Percentiles rank a stretch among this genome's conserved stretches.
These are phyloP conservation scores for Ichneumoninae sp. DNA, from an alignment of 2,888 invertebrate genomes.

Conservation along the genomic window DNA sequence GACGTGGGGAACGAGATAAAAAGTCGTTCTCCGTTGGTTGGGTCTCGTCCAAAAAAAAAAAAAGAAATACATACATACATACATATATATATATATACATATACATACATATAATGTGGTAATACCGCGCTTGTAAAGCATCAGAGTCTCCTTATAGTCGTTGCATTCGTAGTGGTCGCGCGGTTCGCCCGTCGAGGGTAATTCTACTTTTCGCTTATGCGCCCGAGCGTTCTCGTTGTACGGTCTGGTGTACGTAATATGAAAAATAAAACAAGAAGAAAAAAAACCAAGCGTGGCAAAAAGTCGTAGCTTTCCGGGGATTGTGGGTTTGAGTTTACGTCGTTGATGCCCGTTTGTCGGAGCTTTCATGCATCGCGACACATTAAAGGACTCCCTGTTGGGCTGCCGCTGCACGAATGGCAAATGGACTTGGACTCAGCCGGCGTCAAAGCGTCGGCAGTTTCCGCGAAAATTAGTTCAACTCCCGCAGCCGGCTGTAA, in stretches of 20 bases:
- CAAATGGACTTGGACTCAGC: slow-evolving; percentile 18
- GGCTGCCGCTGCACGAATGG: neutral
- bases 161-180: slow-evolving; percentile 46
- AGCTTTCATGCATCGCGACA: slow-evolving; percentile 30
- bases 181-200: slow-evolving; percentile 32
- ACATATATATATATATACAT: neutral
- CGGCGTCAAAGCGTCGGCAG: neutral
- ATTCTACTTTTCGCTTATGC: slow-evolving; percentile 45
- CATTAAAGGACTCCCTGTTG: slow-evolving; percentile 27
- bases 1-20: slow-evolving; percentile 40
- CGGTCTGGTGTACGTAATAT: slow-evolving; percentile 8
- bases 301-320: slow-evolving; percentile 2
- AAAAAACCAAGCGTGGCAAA: slow-evolving; percentile 7
- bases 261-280: neutral
- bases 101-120: neutral
- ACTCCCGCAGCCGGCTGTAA: slow-evolving; percentile 58
- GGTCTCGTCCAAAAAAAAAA: slow-evolving; percentile 53
- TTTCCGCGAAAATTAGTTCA: slow-evolving; percentile 8
- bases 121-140: slow-evolving; percentile 39
- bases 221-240: neutral
- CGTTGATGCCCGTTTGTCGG: slow-evolving; percentile 16
- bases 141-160: slow-evolving; percentile 50
- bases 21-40: slow-evolving; percentile 49
- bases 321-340: slow-evolving; percentile 7
- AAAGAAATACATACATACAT: neutral